Evolutionary conservation across 2,113 vertebrate genomes (phyloP), one percentile per base, ranked within the genome.

Genomic region (Andinoacara biseriatus): DNA sequence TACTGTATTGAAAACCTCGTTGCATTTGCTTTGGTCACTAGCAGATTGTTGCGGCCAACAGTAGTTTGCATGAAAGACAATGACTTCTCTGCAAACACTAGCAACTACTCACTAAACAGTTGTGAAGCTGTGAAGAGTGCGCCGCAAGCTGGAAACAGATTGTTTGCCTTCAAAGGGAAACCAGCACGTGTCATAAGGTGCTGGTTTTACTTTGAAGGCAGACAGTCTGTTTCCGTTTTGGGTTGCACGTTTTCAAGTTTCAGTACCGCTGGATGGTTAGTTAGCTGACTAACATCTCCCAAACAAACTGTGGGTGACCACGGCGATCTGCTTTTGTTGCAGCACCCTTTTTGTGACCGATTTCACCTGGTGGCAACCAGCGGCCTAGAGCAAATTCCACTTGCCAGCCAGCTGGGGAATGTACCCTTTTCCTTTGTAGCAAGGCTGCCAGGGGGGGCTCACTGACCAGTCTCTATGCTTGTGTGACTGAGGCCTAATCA

Each of bases 401-500:
- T 65, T n/a, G 10, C 1, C 22, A 7, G 18, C 40, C 46, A 29
- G 2, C 26, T 49, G 15, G 26, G 40, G 40, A 67, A 11, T 46
- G 18, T 40, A 49, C 22, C 40, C 49, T 49, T 52, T 20, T 5
- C 24, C 65, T 24, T 69, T 3, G 5, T 49, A 49, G 20, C 17
- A 43, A 69, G 29, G 43, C 40, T 69, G 13, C 24, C 49, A 20
- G 17, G 24, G 35, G 35, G 31, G 63, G 22, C 15, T 29, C 26
- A 10, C 24, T 49, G 63, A 49, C 5, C 18, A 3, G 46, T 49
- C 46, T 49, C 46, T 7, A 49, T 17, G 24, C 18, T 43, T 69
- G 24, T 52, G 65, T 69, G 65, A 69, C 24, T 52, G 15, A 69
- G 72, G 15, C 22, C 26, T 60, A 69, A 82, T 75, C 81, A 83